Base-by-base conservation (phyloP, 2,888 invertebrate species). In the Synergus gifuensis region DNA sequence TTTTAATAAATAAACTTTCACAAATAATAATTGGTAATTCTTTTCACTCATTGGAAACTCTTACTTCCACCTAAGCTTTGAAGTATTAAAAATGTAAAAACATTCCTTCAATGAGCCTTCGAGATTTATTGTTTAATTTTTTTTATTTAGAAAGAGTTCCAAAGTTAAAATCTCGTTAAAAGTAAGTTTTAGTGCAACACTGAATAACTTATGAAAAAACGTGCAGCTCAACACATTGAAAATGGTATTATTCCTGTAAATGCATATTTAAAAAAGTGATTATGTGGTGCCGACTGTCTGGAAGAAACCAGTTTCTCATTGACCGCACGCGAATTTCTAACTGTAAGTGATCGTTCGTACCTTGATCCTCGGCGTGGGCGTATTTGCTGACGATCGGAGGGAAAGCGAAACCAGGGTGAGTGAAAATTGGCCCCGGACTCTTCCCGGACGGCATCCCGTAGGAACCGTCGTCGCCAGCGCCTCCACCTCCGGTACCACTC, bases 381-480 rank as follows among this genome's bases (percentile, higher is more conserved):
- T 92, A 92, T 86, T 92, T 92, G 83, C 91, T 89, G 78, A 91
- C 90, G 82, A 91, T 90, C 63, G 95, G 95, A 22, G 97, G 97
- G 92, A 96, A 96, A 49, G 96, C 96, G 91, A 96, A 96, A 46
- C 95, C 95, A 77, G 95, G 95, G 69, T 95, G 95, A 76, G 93
- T 93, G 89, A 93, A 94, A 85, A 94, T 94, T 73, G 95, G 95
- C 87, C 96, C 96, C 63, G 94, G 94, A 82, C 94, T 94, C 89
- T 94, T 91, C 94, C 95, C 87, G 78, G 95, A 94, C 78, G 95
- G 94, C 85, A 94, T 94, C 16, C 94, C 92, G 85, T 93, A 94
- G 80, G 93, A 90, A 49, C 88, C 88, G 84, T 91, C 90, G 83
- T 91, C 91, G 69, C 87, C 87, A 67, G 87, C 85, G 60, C 78